phyloP scores from a whole-genome alignment of 2,113 vertebrate species.

The Hystrix brachyura region DNA sequence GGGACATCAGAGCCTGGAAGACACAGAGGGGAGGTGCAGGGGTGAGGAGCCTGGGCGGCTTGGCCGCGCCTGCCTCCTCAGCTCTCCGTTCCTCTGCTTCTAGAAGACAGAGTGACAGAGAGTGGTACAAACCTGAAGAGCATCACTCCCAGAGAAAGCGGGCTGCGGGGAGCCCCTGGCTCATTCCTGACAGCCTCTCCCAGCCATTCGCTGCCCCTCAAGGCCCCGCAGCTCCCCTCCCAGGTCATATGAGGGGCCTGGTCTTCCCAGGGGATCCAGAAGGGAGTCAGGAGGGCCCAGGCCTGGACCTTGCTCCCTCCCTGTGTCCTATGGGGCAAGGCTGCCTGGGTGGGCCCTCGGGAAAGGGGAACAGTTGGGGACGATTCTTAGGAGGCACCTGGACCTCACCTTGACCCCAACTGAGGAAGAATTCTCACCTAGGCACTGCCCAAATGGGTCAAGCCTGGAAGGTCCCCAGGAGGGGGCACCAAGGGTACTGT shows the following conservation, averaged over 20 bases:
- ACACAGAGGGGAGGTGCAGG: neutral
- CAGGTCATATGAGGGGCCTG: neutral
- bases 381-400: neutral
- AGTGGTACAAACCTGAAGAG: neutral
- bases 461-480: neutral
- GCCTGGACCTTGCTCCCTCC: neutral
- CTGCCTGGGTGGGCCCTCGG: neutral
- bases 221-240: neutral
- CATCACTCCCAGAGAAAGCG: neutral
- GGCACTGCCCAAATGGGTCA: neutral
- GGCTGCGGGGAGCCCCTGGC: accelerated
- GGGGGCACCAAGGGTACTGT: neutral
- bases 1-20: conserved; percentile 97
- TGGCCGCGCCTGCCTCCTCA: neutral
- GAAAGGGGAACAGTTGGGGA: neutral
- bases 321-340: neutral
- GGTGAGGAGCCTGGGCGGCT: neutral
- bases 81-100: neutral
- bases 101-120: neutral
- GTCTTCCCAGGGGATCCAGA: no score
- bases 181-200: no score
- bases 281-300: accelerated
- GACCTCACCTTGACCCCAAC: no score
- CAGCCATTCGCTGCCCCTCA: neutral
- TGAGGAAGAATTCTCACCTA: neutral